Evolutionary conservation across 2,888 invertebrate species (phyloP).

Genomic region (Patella depressa): DNA sequence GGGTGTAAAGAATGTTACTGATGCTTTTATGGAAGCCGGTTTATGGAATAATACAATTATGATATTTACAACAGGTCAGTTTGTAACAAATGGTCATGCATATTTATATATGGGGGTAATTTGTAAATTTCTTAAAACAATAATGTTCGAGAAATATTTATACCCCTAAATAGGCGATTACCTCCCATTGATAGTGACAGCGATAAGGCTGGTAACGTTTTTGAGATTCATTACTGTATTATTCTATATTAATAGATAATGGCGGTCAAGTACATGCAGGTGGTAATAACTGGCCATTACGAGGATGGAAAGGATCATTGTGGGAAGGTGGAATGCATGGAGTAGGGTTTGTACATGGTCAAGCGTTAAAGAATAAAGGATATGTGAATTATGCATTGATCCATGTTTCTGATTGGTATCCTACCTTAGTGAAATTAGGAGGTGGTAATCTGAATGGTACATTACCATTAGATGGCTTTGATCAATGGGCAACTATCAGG

Average conservation of each 20-base stretch:
- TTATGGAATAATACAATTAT: conserved; percentile 87
- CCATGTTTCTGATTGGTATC: conserved; percentile 69
- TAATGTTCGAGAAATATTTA: neutral
- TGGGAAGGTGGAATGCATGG: conserved; percentile 69
- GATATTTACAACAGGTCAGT: conserved; percentile 81
- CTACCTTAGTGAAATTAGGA: conserved; percentile 62
- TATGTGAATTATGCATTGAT: conserved; percentile 49
- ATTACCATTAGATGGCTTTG: conserved; percentile 62
- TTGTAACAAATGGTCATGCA: neutral
- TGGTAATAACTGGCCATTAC: conserved; percentile 68
- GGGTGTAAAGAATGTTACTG: conserved; percentile 84
- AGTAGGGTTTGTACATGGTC: conserved; percentile 64
- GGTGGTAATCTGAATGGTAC: conserved; percentile 58
- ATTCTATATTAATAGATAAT: conserved; percentile 71
- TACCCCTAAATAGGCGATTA: neutral
- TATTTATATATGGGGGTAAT: too few relatives aligned
- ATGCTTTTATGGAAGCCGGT: conserved; percentile 77
- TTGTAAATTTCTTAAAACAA: too few relatives aligned
- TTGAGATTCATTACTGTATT: neutral
- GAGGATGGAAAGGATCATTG: conserved; percentile 66
- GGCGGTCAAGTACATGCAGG: conserved; percentile 66
- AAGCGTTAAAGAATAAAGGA: conserved; percentile 43
- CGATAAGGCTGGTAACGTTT: too few relatives aligned
- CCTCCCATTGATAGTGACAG: too few relatives aligned
- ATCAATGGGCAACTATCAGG: conserved; percentile 66